Evolutionary conservation across 2,888 invertebrate genomes (phyloP).

Genomic region (Pyrocoelia pectoralis): DNA sequence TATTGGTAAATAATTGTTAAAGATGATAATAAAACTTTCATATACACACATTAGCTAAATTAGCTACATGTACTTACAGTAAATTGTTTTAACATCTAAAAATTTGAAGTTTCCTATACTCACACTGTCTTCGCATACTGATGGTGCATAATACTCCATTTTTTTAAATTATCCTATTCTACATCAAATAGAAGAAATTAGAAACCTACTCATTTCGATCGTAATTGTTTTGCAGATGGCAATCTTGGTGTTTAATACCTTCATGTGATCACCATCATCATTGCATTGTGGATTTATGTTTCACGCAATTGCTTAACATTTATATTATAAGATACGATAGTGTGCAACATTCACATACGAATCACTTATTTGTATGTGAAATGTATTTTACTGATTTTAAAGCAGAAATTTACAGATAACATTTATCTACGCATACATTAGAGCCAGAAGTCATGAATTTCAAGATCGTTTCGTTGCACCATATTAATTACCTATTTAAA

Average conservation of each 20-base stretch:
- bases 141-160: constrained; percentile 22
- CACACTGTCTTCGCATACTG: constrained; percentile 20
- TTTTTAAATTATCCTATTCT: constrained; percentile 8
- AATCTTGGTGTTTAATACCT: constrained; percentile 30
- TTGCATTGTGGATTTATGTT: background rate
- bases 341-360: constrained; percentile 19
- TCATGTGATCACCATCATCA: constrained; percentile 21
- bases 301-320: constrained; percentile 18
- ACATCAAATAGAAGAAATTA: constrained; percentile 18
- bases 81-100: constrained; percentile 33
- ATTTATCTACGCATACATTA: constrained; percentile 33
- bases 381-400: constrained; percentile 2
- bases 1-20: constrained; percentile 9
- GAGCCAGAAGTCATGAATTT: constrained; percentile 23
- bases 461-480: constrained; percentile 23
- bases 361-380: constrained; percentile 4
- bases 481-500: constrained; percentile 14
- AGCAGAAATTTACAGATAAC: constrained; percentile 20
- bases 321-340: constrained; percentile 14
- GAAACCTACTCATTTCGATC: constrained; percentile 19
- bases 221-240: constrained; percentile 15
- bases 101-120: constrained; percentile 17
- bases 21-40: constrained; percentile 31
- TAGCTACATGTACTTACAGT: constrained; percentile 40
- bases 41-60: constrained; percentile 36